Conservation (phyloP, 2,797 vertebrate genomes). For the Sciaenops ocellatus region DNA sequence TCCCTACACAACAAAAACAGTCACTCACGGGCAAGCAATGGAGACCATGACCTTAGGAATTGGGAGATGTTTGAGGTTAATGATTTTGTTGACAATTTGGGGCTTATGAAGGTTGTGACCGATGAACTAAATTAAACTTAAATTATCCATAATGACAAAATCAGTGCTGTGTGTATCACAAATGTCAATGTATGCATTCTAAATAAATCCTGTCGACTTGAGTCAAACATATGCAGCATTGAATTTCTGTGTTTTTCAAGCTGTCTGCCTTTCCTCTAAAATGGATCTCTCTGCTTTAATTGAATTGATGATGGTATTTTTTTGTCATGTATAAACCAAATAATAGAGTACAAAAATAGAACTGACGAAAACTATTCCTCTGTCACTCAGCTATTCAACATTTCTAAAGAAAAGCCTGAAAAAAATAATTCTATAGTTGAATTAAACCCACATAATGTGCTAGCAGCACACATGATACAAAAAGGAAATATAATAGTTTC, state of each 20-base stretch:
- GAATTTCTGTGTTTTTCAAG: neutral
- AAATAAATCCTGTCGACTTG: neutral
- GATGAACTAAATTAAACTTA: neutral
- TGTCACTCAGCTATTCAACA: constrained; percentile 5
- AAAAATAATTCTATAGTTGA: constrained; percentile 13
- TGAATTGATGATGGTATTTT: neutral
- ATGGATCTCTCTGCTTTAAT: neutral
- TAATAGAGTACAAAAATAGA: neutral
- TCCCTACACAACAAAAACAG: neutral
- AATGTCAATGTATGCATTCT: neutral
- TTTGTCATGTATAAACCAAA: neutral
- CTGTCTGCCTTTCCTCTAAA: neutral
- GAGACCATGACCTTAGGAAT: neutral
- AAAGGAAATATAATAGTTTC: constrained; percentile 34
- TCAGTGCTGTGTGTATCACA: no score
- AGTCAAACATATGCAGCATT: neutral
- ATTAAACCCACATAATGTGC: constrained; percentile 25
- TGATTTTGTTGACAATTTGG: neutral
- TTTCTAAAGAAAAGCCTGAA: constrained; percentile 12
- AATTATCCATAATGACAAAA: neutral
- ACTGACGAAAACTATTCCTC: neutral
- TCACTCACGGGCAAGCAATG: neutral
- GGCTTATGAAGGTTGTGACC: neutral
- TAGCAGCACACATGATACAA: constrained; percentile 31
- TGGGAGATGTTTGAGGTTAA: neutral